Evolutionary conservation across 53 echinoderm and acorn worm species (phyloP), one percentile per base, ranked within the genome.

Genomic region (Temnopleurus reevesii): DNA sequence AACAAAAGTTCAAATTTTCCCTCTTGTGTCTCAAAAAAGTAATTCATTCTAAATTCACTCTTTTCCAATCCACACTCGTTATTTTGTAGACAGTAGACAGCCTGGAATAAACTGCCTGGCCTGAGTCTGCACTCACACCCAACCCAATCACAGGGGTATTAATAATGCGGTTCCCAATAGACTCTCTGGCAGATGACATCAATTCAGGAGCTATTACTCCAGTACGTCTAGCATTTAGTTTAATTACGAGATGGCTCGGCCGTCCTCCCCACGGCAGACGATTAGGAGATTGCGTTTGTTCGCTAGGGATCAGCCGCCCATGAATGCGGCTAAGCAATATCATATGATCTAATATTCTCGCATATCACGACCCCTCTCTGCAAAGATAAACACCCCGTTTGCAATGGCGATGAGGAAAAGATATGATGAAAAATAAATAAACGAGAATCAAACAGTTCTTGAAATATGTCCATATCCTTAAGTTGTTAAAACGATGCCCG

Each of bases 101-200:
- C n/a, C n/a, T n/a, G n/a, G n/a, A n/a, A n/a, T n/a, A n/a, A n/a
- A n/a, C n/a, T n/a, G n/a, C n/a, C n/a, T n/a, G n/a, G n/a, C n/a
- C n/a, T n/a, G n/a, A n/a, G n/a, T 51, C 8, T 51, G 8, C 53
- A 15, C 53, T 10, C 53, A 15, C 8, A 51, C 8, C 53, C 53
- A 51, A 51, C 53, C 53, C 53, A 10, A 13, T 46, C 79, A 29
- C 49, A 49, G 10, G 49, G 79, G 79, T 79, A 79, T 79, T 79
- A 26, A 79, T 79, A 47, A 79, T 79, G 79, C 6, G 36, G 13
- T 71, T 71, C 71, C 71, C 71, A 71, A n/a, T 41, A 41, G 71
- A 71, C 43, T 71, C 2, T 19, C 36, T n/a, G 41, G 38, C 71
- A 41, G 71, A 23, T 8, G 41, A 71, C 41, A 71, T 71, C 21